Conservation (phyloP, 2,113 vertebrate genomes). For the Tragelaphus scriptus region DNA sequence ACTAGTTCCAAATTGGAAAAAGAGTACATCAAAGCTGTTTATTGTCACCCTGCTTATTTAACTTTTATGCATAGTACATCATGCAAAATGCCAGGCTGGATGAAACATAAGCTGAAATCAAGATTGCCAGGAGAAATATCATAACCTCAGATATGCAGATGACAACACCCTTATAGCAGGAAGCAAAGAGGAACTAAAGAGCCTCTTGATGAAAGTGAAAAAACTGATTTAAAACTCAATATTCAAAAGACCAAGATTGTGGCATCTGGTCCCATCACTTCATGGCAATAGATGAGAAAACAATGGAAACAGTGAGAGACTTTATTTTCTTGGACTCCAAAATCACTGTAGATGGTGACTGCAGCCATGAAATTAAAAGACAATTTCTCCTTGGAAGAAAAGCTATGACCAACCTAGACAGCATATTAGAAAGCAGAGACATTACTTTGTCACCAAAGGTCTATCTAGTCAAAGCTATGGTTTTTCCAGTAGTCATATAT, state of each 20-base stretch:
- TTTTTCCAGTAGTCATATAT: neutral
- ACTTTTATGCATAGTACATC: neutral
- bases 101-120: neutral
- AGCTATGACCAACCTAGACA: neutral
- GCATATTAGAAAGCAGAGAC: neutral
- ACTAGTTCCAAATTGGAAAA: neutral
- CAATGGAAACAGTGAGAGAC: neutral
- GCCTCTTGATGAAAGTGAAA: neutral
- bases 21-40: fast-evolving
- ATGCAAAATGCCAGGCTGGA: neutral
- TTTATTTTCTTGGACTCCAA: neutral
- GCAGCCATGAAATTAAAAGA: neutral
- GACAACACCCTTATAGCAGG: neutral
- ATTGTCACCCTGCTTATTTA: neutral
- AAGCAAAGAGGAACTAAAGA: neutral
- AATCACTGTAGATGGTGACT: neutral
- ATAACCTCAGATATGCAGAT: neutral
- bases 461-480: neutral
- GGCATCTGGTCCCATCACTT: neutral
- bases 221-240: neutral
- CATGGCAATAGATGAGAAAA: neutral
- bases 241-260: neutral
- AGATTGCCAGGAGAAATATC: neutral
- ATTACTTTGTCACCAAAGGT: neutral
- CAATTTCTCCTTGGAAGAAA: neutral